phyloP scores from a whole-genome alignment of 2,888 invertebrate species.

The Craniophora ligustri region DNA sequence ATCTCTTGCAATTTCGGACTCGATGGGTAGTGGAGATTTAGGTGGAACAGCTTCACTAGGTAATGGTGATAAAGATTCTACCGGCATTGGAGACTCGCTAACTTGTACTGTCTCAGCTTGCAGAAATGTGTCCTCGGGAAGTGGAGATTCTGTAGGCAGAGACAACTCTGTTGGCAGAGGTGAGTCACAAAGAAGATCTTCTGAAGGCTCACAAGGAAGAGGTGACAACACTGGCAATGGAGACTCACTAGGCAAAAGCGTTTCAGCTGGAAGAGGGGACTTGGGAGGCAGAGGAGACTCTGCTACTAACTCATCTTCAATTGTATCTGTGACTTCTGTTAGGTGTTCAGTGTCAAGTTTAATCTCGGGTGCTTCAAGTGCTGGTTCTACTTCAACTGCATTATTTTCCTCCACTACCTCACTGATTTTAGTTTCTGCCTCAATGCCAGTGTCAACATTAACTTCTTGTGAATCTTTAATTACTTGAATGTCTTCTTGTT shows the following conservation, averaged over 20 bases:
- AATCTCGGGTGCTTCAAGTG: conserved; percentile 43
- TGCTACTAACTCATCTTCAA: conserved; percentile 23
- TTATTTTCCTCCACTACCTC: conserved; percentile 37
- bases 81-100: conserved; percentile 48
- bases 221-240: conserved; percentile 52
- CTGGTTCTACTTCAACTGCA: conserved; percentile 33
- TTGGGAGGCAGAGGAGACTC: conserved; percentile 44
- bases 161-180: conserved; percentile 49
- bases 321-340: conserved; percentile 26
- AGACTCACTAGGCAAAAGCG: conserved; percentile 49
- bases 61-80: conserved; percentile 39
- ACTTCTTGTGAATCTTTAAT: conserved; percentile 1
- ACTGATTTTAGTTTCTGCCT: conserved; percentile 5
- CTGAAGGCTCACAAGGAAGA: conserved; percentile 50
- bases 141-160: conserved; percentile 47
- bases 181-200: conserved; percentile 49
- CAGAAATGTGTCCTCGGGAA: conserved; percentile 47
- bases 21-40: conserved; percentile 24
- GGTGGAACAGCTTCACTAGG: conserved; percentile 46
- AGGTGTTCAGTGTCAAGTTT: conserved; percentile 48
- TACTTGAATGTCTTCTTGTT: conserved; percentile 20
- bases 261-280: conserved; percentile 49
- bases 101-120: conserved; percentile 48
- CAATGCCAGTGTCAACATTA: conserved; percentile 9
- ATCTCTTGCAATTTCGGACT: conserved; percentile 18